Evolutionary conservation across 2,113 vertebrate species (phyloP).

Genomic region (Melanerpes formicivorus): DNA sequence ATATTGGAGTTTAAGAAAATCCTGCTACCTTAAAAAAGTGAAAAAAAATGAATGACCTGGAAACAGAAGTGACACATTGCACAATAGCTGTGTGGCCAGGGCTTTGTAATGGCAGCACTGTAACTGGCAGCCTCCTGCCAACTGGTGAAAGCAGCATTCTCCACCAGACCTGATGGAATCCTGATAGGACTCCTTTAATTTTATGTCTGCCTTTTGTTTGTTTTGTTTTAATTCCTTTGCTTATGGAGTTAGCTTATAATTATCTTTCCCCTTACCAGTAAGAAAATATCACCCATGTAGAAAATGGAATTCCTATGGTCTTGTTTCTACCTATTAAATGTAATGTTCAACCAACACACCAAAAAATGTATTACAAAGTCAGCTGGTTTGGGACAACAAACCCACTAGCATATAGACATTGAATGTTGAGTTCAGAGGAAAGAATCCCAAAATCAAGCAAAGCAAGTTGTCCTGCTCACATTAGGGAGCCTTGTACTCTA

Average conservation of each 20-base stretch:
- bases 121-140: not conserved
- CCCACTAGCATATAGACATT: not conserved
- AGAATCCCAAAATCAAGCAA: not conserved
- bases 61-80: not conserved
- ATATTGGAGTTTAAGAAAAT: not conserved
- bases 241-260: not conserved
- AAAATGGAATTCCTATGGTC: not conserved
- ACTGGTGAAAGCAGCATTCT: not conserved
- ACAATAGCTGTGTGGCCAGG: not conserved
- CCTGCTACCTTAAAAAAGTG: not conserved
- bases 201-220: too few species aligned
- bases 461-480: fast-evolving
- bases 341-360: not conserved
- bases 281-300: not conserved
- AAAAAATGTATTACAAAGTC: not conserved
- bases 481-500: not conserved
- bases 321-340: not conserved
- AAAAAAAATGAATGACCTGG: not conserved
- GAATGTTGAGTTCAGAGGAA: not conserved
- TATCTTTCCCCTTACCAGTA: not conserved
- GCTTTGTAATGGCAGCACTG: fast-evolving
- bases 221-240: not conserved
- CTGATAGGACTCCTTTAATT: not conserved
- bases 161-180: not conserved
- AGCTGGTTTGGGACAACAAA: not conserved